Percentiles rank a stretch among this genome's conserved stretches.
Conservation (phyloP, 2,888 invertebrate genomes). For the Nomada ruficornis region DNA sequence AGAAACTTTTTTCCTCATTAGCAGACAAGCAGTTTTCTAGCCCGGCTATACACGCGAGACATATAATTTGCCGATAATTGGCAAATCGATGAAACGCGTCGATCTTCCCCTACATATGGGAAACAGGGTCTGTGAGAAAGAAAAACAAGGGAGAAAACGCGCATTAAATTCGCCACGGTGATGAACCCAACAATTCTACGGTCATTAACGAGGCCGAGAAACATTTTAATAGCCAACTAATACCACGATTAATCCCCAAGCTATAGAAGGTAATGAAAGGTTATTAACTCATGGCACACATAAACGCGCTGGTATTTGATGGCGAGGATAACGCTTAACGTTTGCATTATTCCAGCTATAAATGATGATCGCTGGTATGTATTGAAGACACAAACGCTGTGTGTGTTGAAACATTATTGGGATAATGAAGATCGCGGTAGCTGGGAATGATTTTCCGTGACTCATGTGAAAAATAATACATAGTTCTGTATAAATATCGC, state of each 20-base stretch:
- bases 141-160: slow-evolving; percentile 26
- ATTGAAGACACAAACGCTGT: neutral
- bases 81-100: slow-evolving; percentile 31
- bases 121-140: slow-evolving; percentile 22
- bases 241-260: slow-evolving; percentile 29
- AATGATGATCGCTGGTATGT: neutral
- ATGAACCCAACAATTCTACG: slow-evolving; percentile 23
- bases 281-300: slow-evolving; percentile 32
- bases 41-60: neutral
- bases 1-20: slow-evolving; percentile 7
- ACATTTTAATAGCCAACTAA: slow-evolving; percentile 43
- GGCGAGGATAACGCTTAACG: slow-evolving; percentile 9
- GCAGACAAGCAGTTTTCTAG: neutral
- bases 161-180: slow-evolving; percentile 31
- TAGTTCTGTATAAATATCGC: neutral
- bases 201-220: slow-evolving; percentile 36
- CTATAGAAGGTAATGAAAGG: slow-evolving; percentile 11
- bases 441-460: neutral
- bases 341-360: slow-evolving; percentile 14
- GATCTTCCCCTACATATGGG: slow-evolving; percentile 1
- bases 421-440: neutral
- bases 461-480: neutral
- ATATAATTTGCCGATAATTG: slow-evolving; percentile 23
- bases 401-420: neutral
- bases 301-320: slow-evolving; percentile 14